Conservation (phyloP, 2,797 vertebrate species). For the Oreochromis mossambicus region DNA sequence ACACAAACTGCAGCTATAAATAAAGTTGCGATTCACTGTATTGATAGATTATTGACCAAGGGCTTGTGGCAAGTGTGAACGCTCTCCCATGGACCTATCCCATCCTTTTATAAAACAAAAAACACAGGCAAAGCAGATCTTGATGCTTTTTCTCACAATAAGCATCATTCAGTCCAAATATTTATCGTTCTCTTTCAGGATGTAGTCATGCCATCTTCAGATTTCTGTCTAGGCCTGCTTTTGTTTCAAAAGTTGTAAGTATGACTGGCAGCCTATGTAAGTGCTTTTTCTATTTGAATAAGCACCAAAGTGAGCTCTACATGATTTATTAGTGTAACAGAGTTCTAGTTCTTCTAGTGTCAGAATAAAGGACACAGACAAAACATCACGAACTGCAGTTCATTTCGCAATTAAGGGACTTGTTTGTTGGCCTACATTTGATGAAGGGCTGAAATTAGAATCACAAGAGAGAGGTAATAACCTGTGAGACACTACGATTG, state of each 20-base stretch:
- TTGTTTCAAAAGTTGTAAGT: background rate
- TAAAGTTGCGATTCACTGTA: background rate
- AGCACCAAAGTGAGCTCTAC: background rate
- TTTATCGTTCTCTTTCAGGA: background rate
- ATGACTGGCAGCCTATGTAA: background rate
- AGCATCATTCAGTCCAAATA: slow-evolving; percentile 2
- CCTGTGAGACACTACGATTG: background rate
- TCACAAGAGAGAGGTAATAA: background rate
- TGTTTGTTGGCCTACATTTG: background rate
- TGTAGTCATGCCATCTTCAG: background rate
- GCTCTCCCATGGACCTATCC: background rate
- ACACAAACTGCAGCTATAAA: background rate
- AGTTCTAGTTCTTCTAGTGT: background rate
- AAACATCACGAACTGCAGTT: background rate
- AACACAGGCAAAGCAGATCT: background rate
- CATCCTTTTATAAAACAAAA: background rate
- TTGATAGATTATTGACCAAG: slow-evolving; percentile 10
- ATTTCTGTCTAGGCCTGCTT: background rate
- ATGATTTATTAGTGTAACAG: background rate
- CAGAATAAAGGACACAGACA: background rate
- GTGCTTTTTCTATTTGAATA: background rate
- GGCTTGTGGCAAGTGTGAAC: background rate
- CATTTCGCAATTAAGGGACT: background rate
- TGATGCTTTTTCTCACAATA: slow-evolving; percentile 4
- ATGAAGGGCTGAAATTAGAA: background rate